Conservation (phyloP, 2,113 vertebrate genomes). For the Procapra przewalskii region DNA sequence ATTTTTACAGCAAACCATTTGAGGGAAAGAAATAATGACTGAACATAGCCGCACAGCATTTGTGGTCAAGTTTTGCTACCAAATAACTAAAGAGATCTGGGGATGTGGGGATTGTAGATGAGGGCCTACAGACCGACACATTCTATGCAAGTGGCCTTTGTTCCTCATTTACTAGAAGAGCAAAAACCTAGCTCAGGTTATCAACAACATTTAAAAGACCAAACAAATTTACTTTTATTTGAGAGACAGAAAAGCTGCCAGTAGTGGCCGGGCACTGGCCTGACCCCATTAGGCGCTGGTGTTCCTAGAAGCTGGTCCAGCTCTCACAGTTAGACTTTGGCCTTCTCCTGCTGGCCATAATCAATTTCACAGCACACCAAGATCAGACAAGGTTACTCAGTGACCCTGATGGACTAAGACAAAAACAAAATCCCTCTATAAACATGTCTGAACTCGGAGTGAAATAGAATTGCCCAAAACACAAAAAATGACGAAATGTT, state of each 20-base stretch:
- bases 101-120: neutral
- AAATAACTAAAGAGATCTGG: neutral
- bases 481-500: neutral
- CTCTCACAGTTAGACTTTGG: neutral
- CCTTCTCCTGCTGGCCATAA: neutral
- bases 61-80: neutral
- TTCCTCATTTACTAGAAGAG: neutral
- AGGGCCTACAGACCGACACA: neutral
- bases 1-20: neutral
- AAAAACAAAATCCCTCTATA: neutral
- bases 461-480: neutral
- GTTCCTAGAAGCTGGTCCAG: neutral
- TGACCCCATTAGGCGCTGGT: neutral
- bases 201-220: neutral
- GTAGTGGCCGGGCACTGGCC: too few species aligned
- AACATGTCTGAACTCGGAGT: neutral
- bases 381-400: neutral
- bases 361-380: neutral
- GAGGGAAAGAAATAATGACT: neutral
- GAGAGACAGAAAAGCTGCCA: neutral
- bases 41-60: neutral
- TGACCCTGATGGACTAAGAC: neutral
- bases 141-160: neutral
- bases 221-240: neutral
- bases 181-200: neutral